Evolutionary conservation across 2,797 vertebrate genomes (phyloP), one percentile per base, ranked within the genome.

Genomic region (Hippoglossus hippoglossus): DNA sequence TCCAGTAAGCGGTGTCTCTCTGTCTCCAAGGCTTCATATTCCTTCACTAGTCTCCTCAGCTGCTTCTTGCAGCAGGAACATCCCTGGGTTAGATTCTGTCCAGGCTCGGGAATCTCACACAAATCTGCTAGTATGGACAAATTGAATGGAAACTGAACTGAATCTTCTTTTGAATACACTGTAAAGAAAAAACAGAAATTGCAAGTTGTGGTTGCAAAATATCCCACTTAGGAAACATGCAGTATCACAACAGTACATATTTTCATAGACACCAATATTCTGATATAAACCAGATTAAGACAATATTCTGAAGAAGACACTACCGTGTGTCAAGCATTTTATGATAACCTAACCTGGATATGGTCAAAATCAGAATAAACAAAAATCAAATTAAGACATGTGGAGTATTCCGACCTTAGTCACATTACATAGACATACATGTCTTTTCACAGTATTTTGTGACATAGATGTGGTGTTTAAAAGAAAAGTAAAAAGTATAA

Each of bases 161-260:
- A 7, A 0, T 81, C 54, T 47, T 66, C 22, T 53, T 79, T 67
- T 6, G 58, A 52, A 71, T 55, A 0, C 53, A 76, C 84, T 87
- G 79, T 2, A 65, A 68, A 15, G 18, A 55, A 55, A 63, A 77
- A 67, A 1, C 2, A 31, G 16, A 79, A 13, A 10, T 22, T 54
- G 2, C 0, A 1, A 19, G 44, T 46, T 19, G 6, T 8, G 16
- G 50, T 64, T 68, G 12, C 11, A 57, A 71, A 60, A 67, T 3
- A 0, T 34, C 50, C 15, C 19, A 9, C 34, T 3, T 1, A 6
- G 3, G 7, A 57, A 39, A 46, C 3, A 13, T 10, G 24, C 16
- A 19, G 22, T 26, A 13, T 31, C 18, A 39, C 13, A 28, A 1
- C 19, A 50, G 28, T 12, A 39, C 36, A 39, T 39, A 39, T 39